Percentiles rank a stretch among this genome's conserved stretches.
Evolutionary conservation across 2,797 vertebrate species (phyloP).

Genomic region (Bufotes viridis): DNA sequence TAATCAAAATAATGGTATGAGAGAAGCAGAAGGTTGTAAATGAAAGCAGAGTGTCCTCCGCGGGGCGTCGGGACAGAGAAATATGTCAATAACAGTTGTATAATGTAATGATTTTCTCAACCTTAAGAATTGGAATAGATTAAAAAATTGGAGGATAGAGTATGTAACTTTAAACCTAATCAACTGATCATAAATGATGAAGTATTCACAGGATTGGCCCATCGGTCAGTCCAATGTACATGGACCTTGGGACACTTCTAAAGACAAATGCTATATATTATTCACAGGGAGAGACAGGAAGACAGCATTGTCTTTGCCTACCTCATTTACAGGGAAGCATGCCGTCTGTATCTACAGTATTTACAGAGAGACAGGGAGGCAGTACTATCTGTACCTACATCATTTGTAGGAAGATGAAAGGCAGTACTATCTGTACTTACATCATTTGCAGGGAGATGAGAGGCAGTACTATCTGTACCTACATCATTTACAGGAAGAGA

Average conservation of each 20-base stretch:
- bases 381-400: neutral
- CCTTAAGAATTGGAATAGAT: neutral
- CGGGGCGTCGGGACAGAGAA: neutral
- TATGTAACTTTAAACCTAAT: neutral
- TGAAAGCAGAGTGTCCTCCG: conserved; percentile 11
- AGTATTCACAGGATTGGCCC: neutral
- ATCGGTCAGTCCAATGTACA: neutral
- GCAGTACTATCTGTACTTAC: neutral
- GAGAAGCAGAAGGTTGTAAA: neutral
- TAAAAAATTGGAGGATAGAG: neutral
- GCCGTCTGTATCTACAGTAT: too few relatives aligned
- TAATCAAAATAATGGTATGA: conserved; percentile 8
- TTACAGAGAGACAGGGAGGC: neutral
- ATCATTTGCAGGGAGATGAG: neutral
- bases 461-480: neutral
- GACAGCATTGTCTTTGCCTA: too few relatives aligned
- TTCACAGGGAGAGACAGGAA: too few relatives aligned
- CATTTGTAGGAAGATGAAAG: too few relatives aligned
- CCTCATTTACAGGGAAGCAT: too few relatives aligned
- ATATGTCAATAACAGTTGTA: neutral
- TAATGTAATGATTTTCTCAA: neutral
- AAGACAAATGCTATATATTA: too few relatives aligned
- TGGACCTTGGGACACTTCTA: neutral
- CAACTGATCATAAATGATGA: neutral
- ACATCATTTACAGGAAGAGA: neutral